phyloP scores from a whole-genome alignment of 2,113 vertebrate species.

The Oxygymnocypris stewartii region DNA sequence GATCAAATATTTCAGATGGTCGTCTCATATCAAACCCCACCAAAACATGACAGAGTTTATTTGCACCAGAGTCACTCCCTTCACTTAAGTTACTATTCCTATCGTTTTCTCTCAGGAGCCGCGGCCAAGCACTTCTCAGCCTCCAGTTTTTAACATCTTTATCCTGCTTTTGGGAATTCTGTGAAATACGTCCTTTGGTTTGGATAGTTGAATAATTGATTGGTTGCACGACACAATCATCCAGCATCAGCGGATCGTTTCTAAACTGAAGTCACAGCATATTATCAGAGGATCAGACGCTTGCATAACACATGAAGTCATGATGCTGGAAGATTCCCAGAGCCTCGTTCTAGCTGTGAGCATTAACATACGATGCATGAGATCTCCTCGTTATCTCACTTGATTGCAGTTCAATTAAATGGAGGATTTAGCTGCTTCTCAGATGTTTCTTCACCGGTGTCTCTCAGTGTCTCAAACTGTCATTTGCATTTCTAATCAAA shows the following conservation, averaged over 20 bases:
- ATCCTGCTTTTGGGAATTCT: conserved; percentile 8
- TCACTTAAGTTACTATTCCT: background rate
- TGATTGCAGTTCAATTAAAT: background rate
- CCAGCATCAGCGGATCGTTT: background rate
- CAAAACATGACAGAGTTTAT: conserved; percentile 17
- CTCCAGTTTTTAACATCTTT: background rate
- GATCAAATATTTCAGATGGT: conserved; percentile 6
- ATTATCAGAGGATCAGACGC: background rate
- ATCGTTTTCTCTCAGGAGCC: background rate
- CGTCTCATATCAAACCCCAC: background rate
- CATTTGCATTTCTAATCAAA: background rate
- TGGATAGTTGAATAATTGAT: conserved; percentile 16
- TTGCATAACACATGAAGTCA: conserved; percentile 26
- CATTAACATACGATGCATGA: background rate
- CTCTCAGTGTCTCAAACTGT: background rate
- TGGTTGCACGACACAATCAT: conserved; percentile 8
- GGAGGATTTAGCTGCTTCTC: background rate
- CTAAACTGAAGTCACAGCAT: background rate
- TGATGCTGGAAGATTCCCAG: conserved; percentile 5
- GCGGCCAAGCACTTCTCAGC: background rate
- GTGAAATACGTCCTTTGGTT: background rate
- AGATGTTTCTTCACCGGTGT: too few species aligned
- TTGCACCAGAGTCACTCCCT: background rate
- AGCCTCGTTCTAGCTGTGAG: background rate
- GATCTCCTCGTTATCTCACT: background rate